Percentiles rank a stretch among this genome's conserved stretches.
Evolutionary conservation across 2,113 vertebrate species (phyloP).

Genomic region (Oreochromis tanganicae): DNA sequence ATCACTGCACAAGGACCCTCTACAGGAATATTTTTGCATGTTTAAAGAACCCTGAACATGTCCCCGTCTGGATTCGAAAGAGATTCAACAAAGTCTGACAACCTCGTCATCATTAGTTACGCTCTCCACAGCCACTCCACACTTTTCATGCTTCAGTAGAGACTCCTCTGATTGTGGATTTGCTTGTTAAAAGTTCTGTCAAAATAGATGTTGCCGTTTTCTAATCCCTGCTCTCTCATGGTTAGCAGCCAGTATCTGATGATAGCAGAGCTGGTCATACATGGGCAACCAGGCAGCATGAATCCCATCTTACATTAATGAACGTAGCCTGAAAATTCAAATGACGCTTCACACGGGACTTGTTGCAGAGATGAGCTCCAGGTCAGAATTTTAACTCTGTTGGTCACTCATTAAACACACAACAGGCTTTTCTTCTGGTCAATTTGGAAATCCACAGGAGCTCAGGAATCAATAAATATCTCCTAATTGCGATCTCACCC

Average conservation of each 20-base stretch:
- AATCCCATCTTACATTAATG: neutral
- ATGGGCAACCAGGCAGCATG: neutral
- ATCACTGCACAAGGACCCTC: conserved; percentile 11
- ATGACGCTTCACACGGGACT: neutral
- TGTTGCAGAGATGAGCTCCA: neutral
- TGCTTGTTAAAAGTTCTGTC: conserved; percentile 33
- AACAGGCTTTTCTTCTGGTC: neutral
- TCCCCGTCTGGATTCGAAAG: conserved; percentile 1
- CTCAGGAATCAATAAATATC: neutral
- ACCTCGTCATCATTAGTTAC: conserved; percentile 23
- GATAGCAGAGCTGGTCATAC: neutral
- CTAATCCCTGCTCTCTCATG: neutral
- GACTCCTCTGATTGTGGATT: conserved; percentile 1
- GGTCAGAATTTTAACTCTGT: neutral
- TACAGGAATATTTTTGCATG: neutral
- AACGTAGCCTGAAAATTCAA: neutral
- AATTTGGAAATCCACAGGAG: neutral
- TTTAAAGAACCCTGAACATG: conserved; percentile 9
- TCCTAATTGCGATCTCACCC: neutral
- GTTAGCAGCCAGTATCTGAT: neutral
- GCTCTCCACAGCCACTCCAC: neutral
- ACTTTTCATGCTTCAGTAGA: neutral
- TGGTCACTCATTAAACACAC: neutral
- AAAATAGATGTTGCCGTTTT: neutral
- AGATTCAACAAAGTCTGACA: conserved; percentile 44